Conservation (phyloP, 2,113 vertebrate species). For the Ageneiosus marmoratus region DNA sequence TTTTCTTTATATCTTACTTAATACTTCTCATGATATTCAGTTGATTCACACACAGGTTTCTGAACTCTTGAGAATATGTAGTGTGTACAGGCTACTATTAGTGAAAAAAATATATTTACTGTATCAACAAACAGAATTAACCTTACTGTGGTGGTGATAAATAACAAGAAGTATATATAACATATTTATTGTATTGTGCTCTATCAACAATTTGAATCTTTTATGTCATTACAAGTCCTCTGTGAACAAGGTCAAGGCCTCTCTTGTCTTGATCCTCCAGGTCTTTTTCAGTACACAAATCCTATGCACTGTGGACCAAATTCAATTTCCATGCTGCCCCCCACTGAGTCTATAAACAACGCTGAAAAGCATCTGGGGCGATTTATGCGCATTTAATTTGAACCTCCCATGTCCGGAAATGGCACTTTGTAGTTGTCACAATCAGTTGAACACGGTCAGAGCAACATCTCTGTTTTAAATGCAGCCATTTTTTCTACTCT, state of each 20-base stretch:
- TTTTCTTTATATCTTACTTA: neutral
- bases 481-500: neutral
- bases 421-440: constrained; percentile 59
- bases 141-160: neutral
- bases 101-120: neutral
- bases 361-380: constrained; percentile 43
- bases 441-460: constrained; percentile 49
- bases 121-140: neutral
- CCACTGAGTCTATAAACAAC: constrained; percentile 46
- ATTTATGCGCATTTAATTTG: constrained; percentile 56
- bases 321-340: constrained; percentile 45
- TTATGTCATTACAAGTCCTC: constrained; percentile 9
- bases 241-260: constrained; percentile 50
- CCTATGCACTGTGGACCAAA: constrained; percentile 47
- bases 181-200: neutral
- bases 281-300: constrained; percentile 52
- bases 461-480: constrained; percentile 48
- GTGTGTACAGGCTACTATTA: neutral
- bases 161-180: neutral
- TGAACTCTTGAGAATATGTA: neutral
- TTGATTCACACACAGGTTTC: neutral
- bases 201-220: neutral
- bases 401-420: constrained; percentile 46
- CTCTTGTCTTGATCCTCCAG: constrained; percentile 17
- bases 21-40: neutral